Evolutionary conservation across 2,797 vertebrate genomes (phyloP).

Genomic region (Pipistrellus nathusii): DNA sequence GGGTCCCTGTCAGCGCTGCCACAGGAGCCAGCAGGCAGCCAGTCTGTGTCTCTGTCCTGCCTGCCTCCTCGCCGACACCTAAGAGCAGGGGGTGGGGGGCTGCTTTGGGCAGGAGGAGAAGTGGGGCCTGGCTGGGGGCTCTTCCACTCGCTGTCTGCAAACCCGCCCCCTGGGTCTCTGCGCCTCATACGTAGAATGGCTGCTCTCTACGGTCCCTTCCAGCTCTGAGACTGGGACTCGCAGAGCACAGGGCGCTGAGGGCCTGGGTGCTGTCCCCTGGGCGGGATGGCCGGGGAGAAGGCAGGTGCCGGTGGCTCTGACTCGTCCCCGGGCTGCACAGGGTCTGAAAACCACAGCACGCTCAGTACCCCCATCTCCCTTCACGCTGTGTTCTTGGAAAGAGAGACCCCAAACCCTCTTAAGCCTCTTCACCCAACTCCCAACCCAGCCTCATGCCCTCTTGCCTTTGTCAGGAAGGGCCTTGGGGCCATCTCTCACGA

Average conservation of each 20-base stretch:
- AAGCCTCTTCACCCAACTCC: background rate
- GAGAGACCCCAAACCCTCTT: background rate
- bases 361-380: background rate
- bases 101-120: background rate
- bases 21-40: background rate
- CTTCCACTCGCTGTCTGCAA: background rate
- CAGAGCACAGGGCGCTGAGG: background rate
- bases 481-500: background rate
- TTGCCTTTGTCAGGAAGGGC: background rate
- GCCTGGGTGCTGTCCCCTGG: background rate
- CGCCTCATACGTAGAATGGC: background rate
- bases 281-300: fast-evolving
- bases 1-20: background rate
- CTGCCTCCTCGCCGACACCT: background rate
- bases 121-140: no score
- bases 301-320: background rate
- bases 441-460: background rate
- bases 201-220: background rate
- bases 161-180: background rate
- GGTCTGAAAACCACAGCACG: background rate
- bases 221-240: background rate
- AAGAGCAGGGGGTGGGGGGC: no score
- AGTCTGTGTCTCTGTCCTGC: background rate
- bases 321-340: background rate
- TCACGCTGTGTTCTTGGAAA: background rate